A percentile compares a stretch with the other conserved stretches of the same genome.
phyloP scores from a whole-genome alignment of 2,888 invertebrate species.

The Lathronympha strigana region DNA sequence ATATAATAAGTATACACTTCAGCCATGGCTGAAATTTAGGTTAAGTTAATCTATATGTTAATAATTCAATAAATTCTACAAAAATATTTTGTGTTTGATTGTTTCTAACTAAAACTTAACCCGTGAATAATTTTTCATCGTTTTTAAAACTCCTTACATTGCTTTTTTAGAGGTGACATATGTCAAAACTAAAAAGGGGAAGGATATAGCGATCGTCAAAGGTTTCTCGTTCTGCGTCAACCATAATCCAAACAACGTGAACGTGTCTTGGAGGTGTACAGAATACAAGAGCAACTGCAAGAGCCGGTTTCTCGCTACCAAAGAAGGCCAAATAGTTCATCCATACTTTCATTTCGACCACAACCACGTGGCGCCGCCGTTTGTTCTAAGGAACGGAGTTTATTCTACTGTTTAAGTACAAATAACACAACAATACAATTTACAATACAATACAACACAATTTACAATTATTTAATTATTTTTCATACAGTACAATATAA shows the following conservation, averaged over 20 bases:
- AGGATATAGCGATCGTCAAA: constrained; percentile 11
- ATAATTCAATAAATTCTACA: no score
- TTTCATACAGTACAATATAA: no score
- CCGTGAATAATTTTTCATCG: background rate
- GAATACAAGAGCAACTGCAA: constrained; percentile 6
- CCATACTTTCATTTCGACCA: constrained; percentile 5
- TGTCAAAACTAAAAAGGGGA: constrained; percentile 10
- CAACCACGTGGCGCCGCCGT: constrained; percentile 8
- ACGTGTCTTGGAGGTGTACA: constrained; percentile 21
- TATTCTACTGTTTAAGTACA: background rate
- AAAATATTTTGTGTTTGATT: no score
- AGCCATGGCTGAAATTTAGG: no score
- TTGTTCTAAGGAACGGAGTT: constrained; percentile 1
- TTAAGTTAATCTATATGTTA: no score
- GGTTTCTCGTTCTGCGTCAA: constrained; percentile 14
- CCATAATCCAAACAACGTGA: background rate
- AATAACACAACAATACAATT: no score
- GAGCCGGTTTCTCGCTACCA: constrained; percentile 1
- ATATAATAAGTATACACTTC: no score
- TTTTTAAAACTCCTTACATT: background rate
- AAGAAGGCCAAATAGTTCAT: background rate
- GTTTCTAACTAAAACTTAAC: no score
- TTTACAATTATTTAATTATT: no score
- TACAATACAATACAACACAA: no score
- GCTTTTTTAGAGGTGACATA: constrained; percentile 11